These are phyloP conservation scores for Phenacoccus solenopsis DNA, from an alignment of 1,140 invertebrate species.

Conservation along the genomic window DNA sequence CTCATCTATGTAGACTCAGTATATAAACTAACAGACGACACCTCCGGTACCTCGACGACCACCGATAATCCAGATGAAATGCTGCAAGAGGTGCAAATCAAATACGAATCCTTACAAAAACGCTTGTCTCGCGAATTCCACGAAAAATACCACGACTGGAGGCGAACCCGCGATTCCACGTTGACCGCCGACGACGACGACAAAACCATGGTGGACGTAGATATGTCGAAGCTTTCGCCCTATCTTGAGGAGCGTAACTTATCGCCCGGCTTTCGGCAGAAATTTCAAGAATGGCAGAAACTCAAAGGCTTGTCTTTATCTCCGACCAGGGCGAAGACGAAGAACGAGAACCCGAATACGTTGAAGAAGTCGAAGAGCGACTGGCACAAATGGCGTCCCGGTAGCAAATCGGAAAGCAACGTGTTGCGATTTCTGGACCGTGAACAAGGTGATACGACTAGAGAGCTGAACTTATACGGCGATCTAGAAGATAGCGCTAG, in stretches of 20 bases:
- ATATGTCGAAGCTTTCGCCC: slow-evolving; percentile 18
- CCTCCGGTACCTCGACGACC: background rate
- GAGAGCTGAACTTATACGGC: slow-evolving; percentile 22
- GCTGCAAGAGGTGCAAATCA: slow-evolving; percentile 42
- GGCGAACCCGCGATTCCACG: slow-evolving; percentile 37
- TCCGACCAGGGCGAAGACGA: slow-evolving; percentile 21
- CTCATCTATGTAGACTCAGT: too few relatives aligned
- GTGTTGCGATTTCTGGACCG: slow-evolving; percentile 17
- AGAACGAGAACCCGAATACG: slow-evolving; percentile 32
- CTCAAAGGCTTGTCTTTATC: slow-evolving; percentile 43
- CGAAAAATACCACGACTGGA: slow-evolving; percentile 57
- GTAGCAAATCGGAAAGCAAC: slow-evolving; percentile 28
- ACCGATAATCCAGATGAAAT: slow-evolving; percentile 20
- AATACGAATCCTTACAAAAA: slow-evolving; percentile 49
- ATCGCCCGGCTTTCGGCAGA: slow-evolving; percentile 63
- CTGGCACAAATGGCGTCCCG: slow-evolving; percentile 54
- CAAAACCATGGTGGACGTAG: slow-evolving; percentile 5
- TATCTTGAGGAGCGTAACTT: slow-evolving; percentile 47
- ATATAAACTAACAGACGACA: slow-evolving; percentile 21
- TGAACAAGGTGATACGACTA: slow-evolving; percentile 8
- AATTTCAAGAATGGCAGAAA: slow-evolving; percentile 72
- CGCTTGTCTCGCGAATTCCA: slow-evolving; percentile 58
- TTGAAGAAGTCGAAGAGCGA: slow-evolving; percentile 45
- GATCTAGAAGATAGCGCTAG: slow-evolving; percentile 18
- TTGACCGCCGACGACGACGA: slow-evolving; percentile 22